Conservation (phyloP, 2,113 vertebrate genomes). For the Sinocyclocheilus anshuiensis region DNA sequence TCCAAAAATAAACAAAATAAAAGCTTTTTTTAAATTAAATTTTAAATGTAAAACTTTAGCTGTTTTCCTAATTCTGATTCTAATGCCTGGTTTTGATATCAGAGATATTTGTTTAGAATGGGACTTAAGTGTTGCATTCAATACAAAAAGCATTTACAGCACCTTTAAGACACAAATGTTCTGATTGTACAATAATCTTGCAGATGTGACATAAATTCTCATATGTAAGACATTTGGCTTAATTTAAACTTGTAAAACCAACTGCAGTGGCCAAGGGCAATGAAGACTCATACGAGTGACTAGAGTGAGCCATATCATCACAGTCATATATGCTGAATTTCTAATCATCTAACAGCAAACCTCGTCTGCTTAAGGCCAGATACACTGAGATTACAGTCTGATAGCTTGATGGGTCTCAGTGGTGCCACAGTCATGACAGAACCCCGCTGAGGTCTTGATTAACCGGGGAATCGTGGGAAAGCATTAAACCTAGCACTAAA, state of each 20-base stretch:
- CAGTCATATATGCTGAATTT: not conserved
- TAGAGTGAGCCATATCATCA: not conserved
- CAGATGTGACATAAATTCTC: not conserved
- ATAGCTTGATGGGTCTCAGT: not conserved
- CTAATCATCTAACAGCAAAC: not conserved
- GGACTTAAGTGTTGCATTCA: not conserved
- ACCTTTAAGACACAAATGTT: not conserved
- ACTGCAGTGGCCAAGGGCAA: not conserved
- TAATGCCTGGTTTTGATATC: too few species aligned
- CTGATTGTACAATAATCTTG: not conserved
- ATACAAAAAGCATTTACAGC: not conserved
- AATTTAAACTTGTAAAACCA: constrained; percentile 1
- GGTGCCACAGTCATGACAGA: not conserved
- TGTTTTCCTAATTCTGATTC: too few species aligned
- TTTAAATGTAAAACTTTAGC: too few species aligned
- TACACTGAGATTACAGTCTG: not conserved
- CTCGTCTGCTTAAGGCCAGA: not conserved
- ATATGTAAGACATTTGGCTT: not conserved
- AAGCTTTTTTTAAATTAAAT: too few species aligned
- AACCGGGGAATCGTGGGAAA: not conserved
- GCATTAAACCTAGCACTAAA: not conserved
- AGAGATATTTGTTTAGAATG: not conserved
- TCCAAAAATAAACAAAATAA: too few species aligned
- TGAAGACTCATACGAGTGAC: not conserved
- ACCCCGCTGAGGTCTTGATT: not conserved